phyloP scores from a whole-genome alignment of 2,113 vertebrate species.

The Equus quagga region DNA sequence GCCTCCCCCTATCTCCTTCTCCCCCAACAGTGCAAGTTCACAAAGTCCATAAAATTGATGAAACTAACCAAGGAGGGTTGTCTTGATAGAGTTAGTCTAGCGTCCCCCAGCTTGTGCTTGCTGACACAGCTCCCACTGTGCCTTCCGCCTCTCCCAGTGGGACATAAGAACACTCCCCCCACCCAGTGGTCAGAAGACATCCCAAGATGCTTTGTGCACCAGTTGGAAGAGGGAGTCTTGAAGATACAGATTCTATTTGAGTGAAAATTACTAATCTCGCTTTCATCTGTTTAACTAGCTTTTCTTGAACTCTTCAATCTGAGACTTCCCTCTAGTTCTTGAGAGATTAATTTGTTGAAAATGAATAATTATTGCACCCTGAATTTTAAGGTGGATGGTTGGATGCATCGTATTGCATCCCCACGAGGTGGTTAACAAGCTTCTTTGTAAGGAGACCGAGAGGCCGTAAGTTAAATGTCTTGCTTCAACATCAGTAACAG shows the following conservation, averaged over 20 bases:
- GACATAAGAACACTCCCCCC: neutral
- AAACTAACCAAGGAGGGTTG: neutral
- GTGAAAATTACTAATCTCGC: neutral
- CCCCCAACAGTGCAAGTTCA: neutral
- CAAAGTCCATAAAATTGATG: neutral
- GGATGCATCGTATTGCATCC: neutral
- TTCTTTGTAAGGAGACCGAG: neutral
- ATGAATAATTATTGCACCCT: neutral
- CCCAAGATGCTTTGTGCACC: neutral
- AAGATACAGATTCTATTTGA: neutral
- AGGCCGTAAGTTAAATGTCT: neutral
- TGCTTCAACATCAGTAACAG: neutral
- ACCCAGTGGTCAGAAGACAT: neutral
- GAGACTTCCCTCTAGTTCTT: neutral
- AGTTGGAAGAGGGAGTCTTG: neutral
- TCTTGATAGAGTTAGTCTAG: neutral
- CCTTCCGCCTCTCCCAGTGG: neutral
- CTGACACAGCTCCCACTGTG: too few relatives aligned
- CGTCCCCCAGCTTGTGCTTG: neutral
- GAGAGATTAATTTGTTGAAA: slow-evolving; percentile 31
- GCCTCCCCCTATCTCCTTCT: neutral
- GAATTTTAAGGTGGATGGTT: neutral
- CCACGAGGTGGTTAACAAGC: neutral
- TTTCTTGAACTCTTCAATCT: neutral
- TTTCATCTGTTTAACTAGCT: neutral